Evolutionary conservation across 2,888 invertebrate genomes (phyloP), one percentile per base, ranked within the genome.

Genomic region (Frankliniella fusca): DNA sequence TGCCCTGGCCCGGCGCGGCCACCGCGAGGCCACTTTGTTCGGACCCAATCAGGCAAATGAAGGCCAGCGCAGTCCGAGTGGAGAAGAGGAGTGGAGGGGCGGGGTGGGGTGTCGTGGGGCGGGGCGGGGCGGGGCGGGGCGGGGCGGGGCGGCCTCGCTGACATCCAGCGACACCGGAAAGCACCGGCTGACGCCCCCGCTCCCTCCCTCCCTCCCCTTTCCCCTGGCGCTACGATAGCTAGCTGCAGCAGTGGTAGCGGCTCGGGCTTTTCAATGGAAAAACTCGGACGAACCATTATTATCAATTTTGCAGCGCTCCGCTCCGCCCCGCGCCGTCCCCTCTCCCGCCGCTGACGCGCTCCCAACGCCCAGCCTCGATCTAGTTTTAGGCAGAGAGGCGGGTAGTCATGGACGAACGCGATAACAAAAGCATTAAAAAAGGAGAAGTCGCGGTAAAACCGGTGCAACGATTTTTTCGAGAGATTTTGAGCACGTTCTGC

Each of bases 11-110:
- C 5, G 38, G 5, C 38, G 38, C 38, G 38, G 38, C 38, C 38
- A 38, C 38, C 38, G 38, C 38, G 38, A 38, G 38, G 23, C 70
- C 70, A 76, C 70, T 76, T 76, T 76, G 70, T 76, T 76, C 70
- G 70, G 70, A 76, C 70, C 70, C 70, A 76, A 76, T 76, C 70
- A 76, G 70, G 27, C 70, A 76, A 76, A 76, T 76, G 70, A 76
- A 76, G 70, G 70, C 27, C 70, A 23, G 5, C 11, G 70, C n/a
- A 23, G n/a, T 20, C n/a, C 70, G n/a, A 11, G 23, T 20, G 23
- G 7, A 54, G 54, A 15, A 38, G 38, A 38, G 38, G 38, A 38
- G 70, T 5, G n/a, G 70, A 5, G 11, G 70, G 70, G 70, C 7
- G 23, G 27, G 70, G n/a, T 3, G 20, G n/a, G 70, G 70, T 23